These are phyloP conservation scores for Nycteola revayana DNA, from an alignment of 2,888 invertebrate genomes.

Conservation along the genomic window DNA sequence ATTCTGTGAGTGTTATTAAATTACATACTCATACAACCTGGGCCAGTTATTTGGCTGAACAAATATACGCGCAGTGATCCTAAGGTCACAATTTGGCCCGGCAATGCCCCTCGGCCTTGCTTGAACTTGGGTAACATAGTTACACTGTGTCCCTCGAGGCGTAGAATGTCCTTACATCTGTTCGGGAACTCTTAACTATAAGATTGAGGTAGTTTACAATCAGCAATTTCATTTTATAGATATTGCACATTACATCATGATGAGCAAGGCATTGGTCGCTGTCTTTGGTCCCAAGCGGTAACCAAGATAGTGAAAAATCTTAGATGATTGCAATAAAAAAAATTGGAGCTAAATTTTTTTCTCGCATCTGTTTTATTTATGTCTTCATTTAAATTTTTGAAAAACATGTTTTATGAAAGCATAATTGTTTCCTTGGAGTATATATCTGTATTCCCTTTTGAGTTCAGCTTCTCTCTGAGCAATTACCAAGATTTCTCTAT, in stretches of 20 bases:
- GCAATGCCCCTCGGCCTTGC: constrained; percentile 66
- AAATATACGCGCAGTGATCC: constrained; percentile 67
- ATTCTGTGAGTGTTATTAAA: constrained; percentile 55
- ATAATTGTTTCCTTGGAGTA: constrained; percentile 43
- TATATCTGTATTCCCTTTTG: constrained; percentile 39
- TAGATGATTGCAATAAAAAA: constrained; percentile 53
- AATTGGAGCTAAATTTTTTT: constrained; percentile 55
- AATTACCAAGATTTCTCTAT: constrained; percentile 54
- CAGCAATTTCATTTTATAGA: constrained; percentile 67
- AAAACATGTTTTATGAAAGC: constrained; percentile 42
- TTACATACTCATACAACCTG: constrained; percentile 53
- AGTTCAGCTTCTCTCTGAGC: constrained; percentile 25
- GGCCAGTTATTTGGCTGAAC: constrained; percentile 60
- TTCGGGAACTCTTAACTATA: constrained; percentile 62
- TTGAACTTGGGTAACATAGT: constrained; percentile 74
- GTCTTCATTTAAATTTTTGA: constrained; percentile 42
- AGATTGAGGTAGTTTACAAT: constrained; percentile 65
- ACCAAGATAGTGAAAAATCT: constrained; percentile 38
- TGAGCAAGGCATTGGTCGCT: constrained; percentile 47
- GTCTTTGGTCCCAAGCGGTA: constrained; percentile 48
- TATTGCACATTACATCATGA: constrained; percentile 63
- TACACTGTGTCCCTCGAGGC: constrained; percentile 69
- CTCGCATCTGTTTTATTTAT: constrained; percentile 44
- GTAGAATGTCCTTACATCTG: constrained; percentile 69
- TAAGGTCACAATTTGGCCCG: constrained; percentile 69